Evolutionary conservation across 2,797 vertebrate genomes (phyloP).

Genomic region (Anniella stebbinsi): DNA sequence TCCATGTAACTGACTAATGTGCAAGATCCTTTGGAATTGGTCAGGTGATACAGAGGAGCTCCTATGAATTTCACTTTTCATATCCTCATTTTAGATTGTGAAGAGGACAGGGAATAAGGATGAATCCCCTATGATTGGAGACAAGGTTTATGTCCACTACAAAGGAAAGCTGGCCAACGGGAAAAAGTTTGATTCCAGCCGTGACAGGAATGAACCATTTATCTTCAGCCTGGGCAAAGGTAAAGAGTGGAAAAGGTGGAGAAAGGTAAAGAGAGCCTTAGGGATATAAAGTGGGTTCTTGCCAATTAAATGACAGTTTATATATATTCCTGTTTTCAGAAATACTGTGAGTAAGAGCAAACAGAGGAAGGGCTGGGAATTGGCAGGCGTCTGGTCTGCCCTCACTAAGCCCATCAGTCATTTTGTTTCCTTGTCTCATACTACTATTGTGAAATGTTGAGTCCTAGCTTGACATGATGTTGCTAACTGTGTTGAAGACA

Average conservation of each 20-base stretch:
- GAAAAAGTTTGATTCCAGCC: constrained; percentile 94
- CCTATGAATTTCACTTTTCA: constrained; percentile 32
- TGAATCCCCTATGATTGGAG: constrained; percentile 92
- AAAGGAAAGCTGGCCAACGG: constrained; percentile 91
- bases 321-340: constrained; percentile 23
- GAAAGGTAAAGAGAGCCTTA: constrained; percentile 46
- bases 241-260: constrained; percentile 69
- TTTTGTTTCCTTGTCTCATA: not conserved
- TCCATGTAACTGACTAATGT: not conserved
- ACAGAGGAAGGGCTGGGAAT: not conserved
- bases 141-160: constrained; percentile 95
- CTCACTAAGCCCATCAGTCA: not conserved
- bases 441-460: not conserved
- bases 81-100: constrained; percentile 83
- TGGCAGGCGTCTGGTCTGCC: not conserved
- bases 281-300: constrained; percentile 17
- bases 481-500: not conserved
- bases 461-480: not conserved
- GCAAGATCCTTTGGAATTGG: not conserved
- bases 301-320: constrained; percentile 22
- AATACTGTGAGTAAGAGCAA: constrained; percentile 1
- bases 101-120: constrained; percentile 84
- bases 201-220: constrained; percentile 91
- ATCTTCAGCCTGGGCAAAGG: constrained; percentile 93
- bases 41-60: not conserved